phyloP scores from a whole-genome alignment of 2,113 vertebrate genomes.

The Coracopsis vasa region DNA sequence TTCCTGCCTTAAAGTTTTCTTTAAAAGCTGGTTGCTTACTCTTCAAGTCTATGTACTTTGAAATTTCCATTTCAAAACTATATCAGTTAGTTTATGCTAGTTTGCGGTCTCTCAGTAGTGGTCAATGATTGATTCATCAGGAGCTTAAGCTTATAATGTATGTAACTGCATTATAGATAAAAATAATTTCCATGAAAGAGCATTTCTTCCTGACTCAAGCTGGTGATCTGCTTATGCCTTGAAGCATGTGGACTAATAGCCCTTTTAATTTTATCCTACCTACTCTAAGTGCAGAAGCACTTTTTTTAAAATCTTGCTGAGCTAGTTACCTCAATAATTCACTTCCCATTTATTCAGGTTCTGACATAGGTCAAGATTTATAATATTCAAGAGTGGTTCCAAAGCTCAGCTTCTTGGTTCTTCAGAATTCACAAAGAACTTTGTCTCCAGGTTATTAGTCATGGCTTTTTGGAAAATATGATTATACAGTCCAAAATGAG shows the following conservation, averaged over 20 bases:
- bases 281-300: background rate
- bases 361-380: constrained; percentile 15
- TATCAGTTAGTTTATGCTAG: background rate
- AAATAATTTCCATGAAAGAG: background rate
- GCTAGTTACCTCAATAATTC: constrained; percentile 33
- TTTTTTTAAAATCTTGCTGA: constrained; percentile 29
- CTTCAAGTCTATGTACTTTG: background rate
- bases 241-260: background rate
- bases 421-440: constrained; percentile 32
- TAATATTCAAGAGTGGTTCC: background rate
- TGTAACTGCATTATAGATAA: background rate
- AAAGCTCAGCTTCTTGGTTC: background rate
- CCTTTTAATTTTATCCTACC: constrained; percentile 19
- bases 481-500: constrained; percentile 43
- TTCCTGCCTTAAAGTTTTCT: background rate
- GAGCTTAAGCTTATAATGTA: background rate
- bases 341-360: constrained; percentile 20
- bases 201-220: background rate
- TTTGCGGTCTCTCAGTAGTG: background rate
- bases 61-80: background rate
- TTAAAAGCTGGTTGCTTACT: background rate
- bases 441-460: constrained; percentile 44
- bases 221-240: background rate
- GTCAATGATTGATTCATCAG: background rate
- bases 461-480: constrained; percentile 31